Evolutionary conservation across 2,888 invertebrate species (phyloP).

Genomic region (Geophilus truncorum): DNA sequence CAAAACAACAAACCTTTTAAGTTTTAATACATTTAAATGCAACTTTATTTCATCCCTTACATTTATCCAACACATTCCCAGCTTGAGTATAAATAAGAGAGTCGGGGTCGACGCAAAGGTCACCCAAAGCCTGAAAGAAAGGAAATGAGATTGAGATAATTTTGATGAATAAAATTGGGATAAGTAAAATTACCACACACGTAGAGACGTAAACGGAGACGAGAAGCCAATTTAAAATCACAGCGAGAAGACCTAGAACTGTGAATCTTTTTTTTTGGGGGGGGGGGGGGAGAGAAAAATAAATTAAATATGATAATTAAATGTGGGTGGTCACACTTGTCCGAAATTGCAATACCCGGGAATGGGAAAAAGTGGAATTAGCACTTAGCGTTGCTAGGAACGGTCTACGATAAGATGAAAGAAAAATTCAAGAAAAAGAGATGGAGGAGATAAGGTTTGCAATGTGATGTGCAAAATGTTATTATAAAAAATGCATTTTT

Average conservation of each 20-base stretch:
- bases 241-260: constrained; percentile 77
- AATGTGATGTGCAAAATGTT: too few relatives aligned
- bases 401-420: too few relatives aligned
- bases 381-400: too few relatives aligned
- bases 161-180: neutral
- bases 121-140: constrained; percentile 62
- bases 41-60: constrained; percentile 32
- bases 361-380: too few relatives aligned
- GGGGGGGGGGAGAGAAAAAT: too few relatives aligned
- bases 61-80: constrained; percentile 13
- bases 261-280: constrained; percentile 59
- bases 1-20: neutral
- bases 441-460: too few relatives aligned
- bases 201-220: constrained; percentile 79
- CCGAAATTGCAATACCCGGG: too few relatives aligned
- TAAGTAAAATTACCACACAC: constrained; percentile 62
- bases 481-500: too few relatives aligned
- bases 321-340: too few relatives aligned
- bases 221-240: constrained; percentile 82
- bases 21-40: neutral
- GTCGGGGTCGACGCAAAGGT: constrained; percentile 79
- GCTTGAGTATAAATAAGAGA: constrained; percentile 59
- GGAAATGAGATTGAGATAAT: neutral
- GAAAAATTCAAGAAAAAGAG: too few relatives aligned
- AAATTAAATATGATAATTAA: too few relatives aligned